Evolutionary conservation across 2,797 vertebrate species (phyloP).

Genomic region (Hipposideros larvatus): DNA sequence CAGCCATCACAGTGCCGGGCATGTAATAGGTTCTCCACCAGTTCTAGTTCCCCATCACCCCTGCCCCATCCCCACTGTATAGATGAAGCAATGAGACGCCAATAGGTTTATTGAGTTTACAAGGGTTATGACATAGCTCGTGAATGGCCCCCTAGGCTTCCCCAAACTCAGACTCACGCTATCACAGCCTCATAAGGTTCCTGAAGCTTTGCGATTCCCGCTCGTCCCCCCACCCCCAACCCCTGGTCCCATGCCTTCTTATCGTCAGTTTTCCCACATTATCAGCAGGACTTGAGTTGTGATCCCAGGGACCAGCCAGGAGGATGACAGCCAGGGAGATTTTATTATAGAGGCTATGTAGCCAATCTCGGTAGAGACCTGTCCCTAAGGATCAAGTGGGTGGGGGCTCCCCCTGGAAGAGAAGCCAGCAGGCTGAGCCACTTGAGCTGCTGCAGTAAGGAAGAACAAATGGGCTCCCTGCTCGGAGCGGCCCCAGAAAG

Average conservation of each 20-base stretch:
- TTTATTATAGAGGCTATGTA: background rate
- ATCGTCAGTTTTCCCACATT: background rate
- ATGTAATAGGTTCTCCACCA: fast-evolving
- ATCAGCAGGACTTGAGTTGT: background rate
- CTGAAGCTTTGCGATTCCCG: background rate
- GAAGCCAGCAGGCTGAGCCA: background rate
- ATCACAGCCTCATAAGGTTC: background rate
- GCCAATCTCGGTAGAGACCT: background rate
- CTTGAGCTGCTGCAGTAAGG: too few relatives aligned
- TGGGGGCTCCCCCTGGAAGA: background rate
- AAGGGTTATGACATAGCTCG: background rate
- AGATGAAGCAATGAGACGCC: background rate
- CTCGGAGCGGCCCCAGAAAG: fast-evolving
- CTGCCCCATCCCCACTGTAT: background rate
- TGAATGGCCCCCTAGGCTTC: background rate
- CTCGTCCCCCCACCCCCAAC: background rate
- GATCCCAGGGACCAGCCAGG: background rate
- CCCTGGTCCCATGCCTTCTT: background rate
- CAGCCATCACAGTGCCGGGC: background rate
- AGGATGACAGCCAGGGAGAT: background rate
- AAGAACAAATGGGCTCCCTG: background rate
- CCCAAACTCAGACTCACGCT: background rate
- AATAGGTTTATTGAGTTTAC: too few relatives aligned
- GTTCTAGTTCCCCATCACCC: too few relatives aligned
- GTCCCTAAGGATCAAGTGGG: background rate